These are phyloP conservation scores for Meloidogyne floridensis DNA, from an alignment of 1,140 invertebrate genomes.

Conservation along the genomic window DNA sequence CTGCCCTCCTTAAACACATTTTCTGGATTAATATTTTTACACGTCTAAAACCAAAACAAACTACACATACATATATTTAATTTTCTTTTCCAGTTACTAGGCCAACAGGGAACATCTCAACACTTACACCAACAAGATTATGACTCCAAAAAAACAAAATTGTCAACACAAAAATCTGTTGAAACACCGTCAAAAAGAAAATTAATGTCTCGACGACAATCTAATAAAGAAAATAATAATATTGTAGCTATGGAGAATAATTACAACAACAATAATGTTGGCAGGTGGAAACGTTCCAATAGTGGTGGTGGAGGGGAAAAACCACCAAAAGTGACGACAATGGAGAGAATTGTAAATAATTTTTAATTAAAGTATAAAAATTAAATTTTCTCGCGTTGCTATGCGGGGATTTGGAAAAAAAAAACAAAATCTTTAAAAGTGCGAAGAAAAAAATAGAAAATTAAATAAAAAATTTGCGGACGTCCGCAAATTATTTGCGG, in stretches of 20 bases:
- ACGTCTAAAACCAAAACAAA: neutral
- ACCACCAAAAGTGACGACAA: neutral
- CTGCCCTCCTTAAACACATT: no score
- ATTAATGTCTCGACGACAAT: neutral
- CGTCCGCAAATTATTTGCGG: no score
- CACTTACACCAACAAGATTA: neutral
- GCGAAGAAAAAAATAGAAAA: no score
- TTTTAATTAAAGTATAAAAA: no score
- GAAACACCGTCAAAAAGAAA: neutral
- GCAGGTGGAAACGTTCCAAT: neutral
- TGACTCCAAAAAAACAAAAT: neutral
- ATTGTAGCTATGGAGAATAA: constrained; percentile 9
- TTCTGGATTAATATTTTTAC: neutral
- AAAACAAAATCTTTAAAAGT: no score
- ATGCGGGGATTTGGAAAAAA: no score
- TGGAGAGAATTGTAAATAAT: neutral
- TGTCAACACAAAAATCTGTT: neutral
- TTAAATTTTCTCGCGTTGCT: no score
- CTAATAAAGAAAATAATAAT: constrained; percentile 15
- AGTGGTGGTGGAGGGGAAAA: neutral
- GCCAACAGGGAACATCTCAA: constrained; percentile 7
- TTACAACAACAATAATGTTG: neutral
- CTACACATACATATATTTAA: neutral
- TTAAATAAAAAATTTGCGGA: no score
- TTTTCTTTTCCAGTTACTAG: neutral